Percentiles rank a stretch among this genome's conserved stretches.
phyloP scores from a whole-genome alignment of 2,797 vertebrate genomes.

The Hozukius guyotensis region DNA sequence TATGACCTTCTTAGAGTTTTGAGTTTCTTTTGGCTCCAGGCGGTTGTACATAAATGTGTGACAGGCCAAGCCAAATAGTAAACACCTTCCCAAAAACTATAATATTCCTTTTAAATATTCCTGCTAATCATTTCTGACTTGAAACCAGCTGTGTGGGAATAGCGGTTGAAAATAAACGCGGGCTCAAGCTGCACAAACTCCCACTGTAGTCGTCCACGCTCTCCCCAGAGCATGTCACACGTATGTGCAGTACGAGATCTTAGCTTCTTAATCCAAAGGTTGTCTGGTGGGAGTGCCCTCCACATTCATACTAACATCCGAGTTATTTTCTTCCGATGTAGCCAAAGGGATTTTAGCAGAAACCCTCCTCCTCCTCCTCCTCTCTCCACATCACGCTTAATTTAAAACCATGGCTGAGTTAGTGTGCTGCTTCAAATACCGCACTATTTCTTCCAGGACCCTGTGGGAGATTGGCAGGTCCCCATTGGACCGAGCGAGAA shows the following conservation, averaged over 20 bases:
- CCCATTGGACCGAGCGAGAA: slow-evolving; percentile 72
- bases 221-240: slow-evolving; percentile 55
- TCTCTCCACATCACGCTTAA: slow-evolving; percentile 81
- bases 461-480: slow-evolving; percentile 83
- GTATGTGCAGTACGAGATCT: slow-evolving; percentile 35
- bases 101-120: slow-evolving; percentile 56
- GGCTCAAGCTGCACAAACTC: slow-evolving; percentile 59
- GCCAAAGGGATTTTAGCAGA: slow-evolving; percentile 73
- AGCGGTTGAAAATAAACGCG: slow-evolving; percentile 62
- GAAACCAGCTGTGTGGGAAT: slow-evolving; percentile 72
- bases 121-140: slow-evolving; percentile 70
- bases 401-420: slow-evolving; percentile 85
- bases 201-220: slow-evolving; percentile 41
- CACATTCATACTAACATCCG: slow-evolving; percentile 64
- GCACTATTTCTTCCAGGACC: slow-evolving; percentile 81
- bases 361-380: not conserved
- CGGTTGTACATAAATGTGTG: slow-evolving; percentile 34
- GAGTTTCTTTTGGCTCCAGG: slow-evolving; percentile 34
- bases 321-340: slow-evolving; percentile 73
- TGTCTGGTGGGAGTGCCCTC: slow-evolving; percentile 51
- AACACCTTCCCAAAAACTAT: slow-evolving; percentile 50
- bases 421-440: slow-evolving; percentile 82
- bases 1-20: slow-evolving; percentile 11
- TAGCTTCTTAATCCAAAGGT: slow-evolving; percentile 43
- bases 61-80: slow-evolving; percentile 53